phyloP scores from a whole-genome alignment of 2,113 vertebrate species.

The Callipepla squamata region DNA sequence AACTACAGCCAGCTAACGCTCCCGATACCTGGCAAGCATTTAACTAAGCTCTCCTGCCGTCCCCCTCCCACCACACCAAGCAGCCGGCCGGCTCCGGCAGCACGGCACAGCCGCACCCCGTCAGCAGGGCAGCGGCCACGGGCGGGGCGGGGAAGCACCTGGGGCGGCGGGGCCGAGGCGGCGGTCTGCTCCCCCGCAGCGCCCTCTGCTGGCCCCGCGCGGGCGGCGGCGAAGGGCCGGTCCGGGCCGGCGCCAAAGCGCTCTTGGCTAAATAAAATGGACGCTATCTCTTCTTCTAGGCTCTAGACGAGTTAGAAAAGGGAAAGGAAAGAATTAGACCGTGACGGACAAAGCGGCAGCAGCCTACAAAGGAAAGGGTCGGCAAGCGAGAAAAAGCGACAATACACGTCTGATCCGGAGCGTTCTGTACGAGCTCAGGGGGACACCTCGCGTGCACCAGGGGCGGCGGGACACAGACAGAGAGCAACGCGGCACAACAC shows the following conservation, averaged over 20 bases:
- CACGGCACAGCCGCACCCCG: neutral
- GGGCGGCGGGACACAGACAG: fast-evolving
- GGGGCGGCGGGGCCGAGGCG: constrained; percentile 67
- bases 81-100: neutral
- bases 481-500: neutral
- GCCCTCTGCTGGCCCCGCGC: constrained; percentile 85
- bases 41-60: fast-evolving
- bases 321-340: constrained; percentile 76
- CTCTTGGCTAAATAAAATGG: constrained; percentile 89
- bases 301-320: constrained; percentile 85
- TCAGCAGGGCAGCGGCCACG: neutral
- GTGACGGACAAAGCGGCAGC: constrained; percentile 50
- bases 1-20: fast-evolving
- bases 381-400: neutral
- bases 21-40: fast-evolving
- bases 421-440: neutral
- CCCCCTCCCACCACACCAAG: neutral
- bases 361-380: constrained; percentile 55
- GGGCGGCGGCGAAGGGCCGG: constrained; percentile 75
- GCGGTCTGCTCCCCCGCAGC: constrained; percentile 74
- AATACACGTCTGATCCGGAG: neutral
- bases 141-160: constrained; percentile 80
- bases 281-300: constrained; percentile 93
- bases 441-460: neutral
- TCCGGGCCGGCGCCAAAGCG: constrained; percentile 72